Percentiles rank a stretch among this genome's conserved stretches.
Evolutionary conservation across 2,797 vertebrate species (phyloP).

Genomic region (Artibeus lituratus): DNA sequence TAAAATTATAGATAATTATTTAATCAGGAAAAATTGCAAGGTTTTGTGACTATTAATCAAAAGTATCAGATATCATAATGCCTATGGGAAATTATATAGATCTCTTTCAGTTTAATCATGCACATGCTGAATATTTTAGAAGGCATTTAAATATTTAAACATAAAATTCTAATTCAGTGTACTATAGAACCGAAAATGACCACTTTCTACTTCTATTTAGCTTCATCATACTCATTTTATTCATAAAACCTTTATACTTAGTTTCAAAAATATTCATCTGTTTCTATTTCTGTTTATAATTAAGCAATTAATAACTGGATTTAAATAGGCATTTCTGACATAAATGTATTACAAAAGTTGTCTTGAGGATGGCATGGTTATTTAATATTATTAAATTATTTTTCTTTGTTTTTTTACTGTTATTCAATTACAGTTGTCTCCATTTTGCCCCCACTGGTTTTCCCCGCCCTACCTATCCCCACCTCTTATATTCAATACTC

Average conservation of each 20-base stretch:
- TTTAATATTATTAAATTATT: background rate
- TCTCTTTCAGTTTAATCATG: background rate
- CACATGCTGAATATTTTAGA: background rate
- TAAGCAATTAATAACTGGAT: background rate
- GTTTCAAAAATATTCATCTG: background rate
- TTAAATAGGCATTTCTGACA: background rate
- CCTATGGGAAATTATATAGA: background rate
- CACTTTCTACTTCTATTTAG: background rate
- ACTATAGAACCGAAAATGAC: background rate
- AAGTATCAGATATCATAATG: background rate
- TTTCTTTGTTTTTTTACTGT: no score
- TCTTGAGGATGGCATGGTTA: background rate
- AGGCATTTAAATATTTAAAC: background rate
- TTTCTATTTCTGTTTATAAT: background rate
- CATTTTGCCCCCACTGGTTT: no score
- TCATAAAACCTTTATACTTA: background rate
- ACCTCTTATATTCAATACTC: no score
- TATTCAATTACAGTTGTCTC: no score
- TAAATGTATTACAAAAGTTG: background rate
- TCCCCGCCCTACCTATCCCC: no score
- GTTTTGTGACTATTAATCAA: background rate
- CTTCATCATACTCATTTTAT: background rate
- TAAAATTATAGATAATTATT: background rate
- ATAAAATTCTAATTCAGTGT: background rate
- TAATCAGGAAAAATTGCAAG: background rate